These are phyloP conservation scores for Eupsittula cactorum DNA, from an alignment of 2,113 vertebrate species.

Conservation along the genomic window DNA sequence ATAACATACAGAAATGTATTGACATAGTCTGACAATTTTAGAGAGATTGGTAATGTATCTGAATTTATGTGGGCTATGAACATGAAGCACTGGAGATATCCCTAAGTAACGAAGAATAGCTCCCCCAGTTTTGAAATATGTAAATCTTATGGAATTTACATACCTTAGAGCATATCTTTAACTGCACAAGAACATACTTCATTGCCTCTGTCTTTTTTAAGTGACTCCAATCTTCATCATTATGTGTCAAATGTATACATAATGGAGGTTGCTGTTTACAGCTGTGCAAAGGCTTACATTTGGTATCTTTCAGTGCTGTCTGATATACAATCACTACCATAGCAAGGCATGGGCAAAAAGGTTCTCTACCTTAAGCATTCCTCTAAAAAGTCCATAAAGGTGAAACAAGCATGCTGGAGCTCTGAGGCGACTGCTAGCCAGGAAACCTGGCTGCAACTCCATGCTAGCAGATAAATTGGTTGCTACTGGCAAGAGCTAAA, in stretches of 20 bases:
- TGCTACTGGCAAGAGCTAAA: neutral
- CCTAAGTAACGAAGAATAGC: neutral
- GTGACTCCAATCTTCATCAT: neutral
- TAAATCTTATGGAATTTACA: neutral
- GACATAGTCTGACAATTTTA: neutral
- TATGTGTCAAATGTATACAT: neutral
- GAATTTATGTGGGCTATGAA: neutral
- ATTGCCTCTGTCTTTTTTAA: neutral
- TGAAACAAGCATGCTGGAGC: neutral
- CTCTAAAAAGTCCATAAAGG: neutral
- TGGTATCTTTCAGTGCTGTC: neutral
- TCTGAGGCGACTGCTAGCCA: neutral
- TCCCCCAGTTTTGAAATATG: neutral
- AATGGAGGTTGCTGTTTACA: neutral
- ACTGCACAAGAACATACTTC: neutral
- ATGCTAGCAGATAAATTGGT: rapidly evolving
- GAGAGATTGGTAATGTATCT: neutral
- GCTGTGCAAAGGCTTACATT: neutral
- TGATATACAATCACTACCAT: neutral
- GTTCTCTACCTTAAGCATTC: neutral
- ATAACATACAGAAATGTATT: neutral
- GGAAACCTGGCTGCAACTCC: neutral
- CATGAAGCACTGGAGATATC: neutral
- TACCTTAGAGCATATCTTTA: neutral
- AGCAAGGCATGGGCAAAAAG: neutral